Evolutionary conservation across 1,140 invertebrate genomes (phyloP).

Genomic region (Philotrypesis tridentata): DNA sequence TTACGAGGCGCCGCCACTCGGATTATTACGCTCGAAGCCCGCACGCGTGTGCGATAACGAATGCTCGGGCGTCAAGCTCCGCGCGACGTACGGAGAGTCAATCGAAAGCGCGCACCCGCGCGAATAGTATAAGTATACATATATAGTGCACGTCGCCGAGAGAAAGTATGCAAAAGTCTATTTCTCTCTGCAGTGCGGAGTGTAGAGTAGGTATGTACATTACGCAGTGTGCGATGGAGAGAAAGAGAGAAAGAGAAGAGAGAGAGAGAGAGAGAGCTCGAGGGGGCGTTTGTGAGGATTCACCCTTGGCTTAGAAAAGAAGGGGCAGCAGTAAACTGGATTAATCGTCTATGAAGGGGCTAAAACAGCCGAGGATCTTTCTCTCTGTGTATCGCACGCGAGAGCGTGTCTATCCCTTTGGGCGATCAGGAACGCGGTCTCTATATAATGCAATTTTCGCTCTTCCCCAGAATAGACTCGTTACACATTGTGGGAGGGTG

Average conservation of each 20-base stretch:
- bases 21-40: too few relatives aligned
- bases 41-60: too few relatives aligned
- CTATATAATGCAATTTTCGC: too few relatives aligned
- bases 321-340: constrained; percentile 69
- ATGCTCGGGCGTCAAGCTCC: too few relatives aligned
- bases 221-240: not conserved
- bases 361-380: constrained; percentile 48
- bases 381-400: not conserved
- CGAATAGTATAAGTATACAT: too few relatives aligned
- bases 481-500: too few relatives aligned
- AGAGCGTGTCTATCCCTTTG: constrained; percentile 55
- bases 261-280: constrained; percentile 20
- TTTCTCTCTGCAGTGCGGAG: too few relatives aligned
- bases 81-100: not conserved
- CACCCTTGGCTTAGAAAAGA: constrained; percentile 64
- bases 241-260: not conserved
- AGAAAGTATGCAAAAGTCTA: not conserved
- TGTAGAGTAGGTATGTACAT: too few relatives aligned
- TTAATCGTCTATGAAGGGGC: constrained; percentile 74
- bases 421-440: constrained; percentile 59
- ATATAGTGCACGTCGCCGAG: too few relatives aligned
- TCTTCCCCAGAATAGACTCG: too few relatives aligned
- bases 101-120: not conserved
- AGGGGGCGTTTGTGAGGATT: constrained; percentile 72
- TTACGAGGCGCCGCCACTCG: not conserved